Conservation (phyloP, 1,140 invertebrate species). For the Zaprionus ghesquierei region DNA sequence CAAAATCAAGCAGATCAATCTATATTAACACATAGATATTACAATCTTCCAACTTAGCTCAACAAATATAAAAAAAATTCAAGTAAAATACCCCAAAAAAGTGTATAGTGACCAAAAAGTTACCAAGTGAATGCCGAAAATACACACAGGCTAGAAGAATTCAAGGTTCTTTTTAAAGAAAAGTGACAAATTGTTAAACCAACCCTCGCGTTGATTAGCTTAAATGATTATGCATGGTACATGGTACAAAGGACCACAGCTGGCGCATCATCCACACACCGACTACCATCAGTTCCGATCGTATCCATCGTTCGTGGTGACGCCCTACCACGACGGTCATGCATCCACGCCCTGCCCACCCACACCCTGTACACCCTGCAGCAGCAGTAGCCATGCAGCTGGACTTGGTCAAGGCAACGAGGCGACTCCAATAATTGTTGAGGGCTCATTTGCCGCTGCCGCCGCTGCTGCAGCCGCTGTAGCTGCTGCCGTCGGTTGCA, state of each 20-base stretch:
- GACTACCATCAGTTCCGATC: slow-evolving; percentile 79
- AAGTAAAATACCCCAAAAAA: not conserved
- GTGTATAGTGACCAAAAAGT: not conserved
- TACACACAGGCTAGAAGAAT: not conserved
- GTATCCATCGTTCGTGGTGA: slow-evolving; percentile 79
- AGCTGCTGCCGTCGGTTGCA: slow-evolving; percentile 45
- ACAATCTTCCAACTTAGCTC: not conserved
- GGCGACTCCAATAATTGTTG: slow-evolving; percentile 68
- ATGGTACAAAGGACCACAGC: slow-evolving; percentile 82
- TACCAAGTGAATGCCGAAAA: not conserved
- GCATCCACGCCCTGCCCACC: slow-evolving; percentile 62
- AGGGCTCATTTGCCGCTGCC: slow-evolving; percentile 59
- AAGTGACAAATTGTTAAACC: slow-evolving; percentile 16
- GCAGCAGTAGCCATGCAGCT: slow-evolving; percentile 40
- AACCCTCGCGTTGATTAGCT: slow-evolving; percentile 38
- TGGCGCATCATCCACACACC: slow-evolving; percentile 80
- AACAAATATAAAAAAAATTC: not conserved
- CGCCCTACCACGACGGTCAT: slow-evolving; percentile 75
- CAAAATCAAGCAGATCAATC: too few relatives aligned
- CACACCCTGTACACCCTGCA: slow-evolving; percentile 47
- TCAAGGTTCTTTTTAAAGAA: not conserved
- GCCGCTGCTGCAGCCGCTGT: slow-evolving; percentile 52
- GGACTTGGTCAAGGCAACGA: slow-evolving; percentile 48
- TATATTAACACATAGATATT: too few relatives aligned
- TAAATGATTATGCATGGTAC: slow-evolving; percentile 83